Evolutionary conservation across 1,140 invertebrate genomes (phyloP).

Genomic region (Chironomus striatipennis): DNA sequence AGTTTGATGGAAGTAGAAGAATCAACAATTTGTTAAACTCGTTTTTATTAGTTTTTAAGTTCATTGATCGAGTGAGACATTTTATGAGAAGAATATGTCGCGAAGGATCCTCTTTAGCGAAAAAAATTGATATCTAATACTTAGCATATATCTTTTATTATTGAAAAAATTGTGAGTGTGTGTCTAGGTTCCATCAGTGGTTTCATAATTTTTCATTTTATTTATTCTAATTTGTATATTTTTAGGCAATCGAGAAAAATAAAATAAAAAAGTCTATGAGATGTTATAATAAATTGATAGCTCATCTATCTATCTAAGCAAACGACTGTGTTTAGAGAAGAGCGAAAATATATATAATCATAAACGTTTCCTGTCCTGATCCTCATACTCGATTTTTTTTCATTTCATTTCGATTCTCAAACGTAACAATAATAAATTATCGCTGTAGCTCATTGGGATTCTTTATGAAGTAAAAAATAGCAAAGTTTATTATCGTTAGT

Average conservation of each 20-base stretch:
- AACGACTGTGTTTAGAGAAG: neutral
- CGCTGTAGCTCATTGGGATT: neutral
- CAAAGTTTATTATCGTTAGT: too few relatives aligned
- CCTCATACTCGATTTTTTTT: neutral
- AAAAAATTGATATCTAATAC: neutral
- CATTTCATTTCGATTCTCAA: neutral
- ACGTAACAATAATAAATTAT: conserved; percentile 20
- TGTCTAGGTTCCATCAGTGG: too few relatives aligned
- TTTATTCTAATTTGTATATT: neutral
- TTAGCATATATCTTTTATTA: neutral
- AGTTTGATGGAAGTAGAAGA: neutral
- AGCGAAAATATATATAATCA: neutral
- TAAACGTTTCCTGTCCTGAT: conserved; percentile 20
- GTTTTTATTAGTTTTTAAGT: neutral
- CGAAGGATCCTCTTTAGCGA: neutral
- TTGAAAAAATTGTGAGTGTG: too few relatives aligned
- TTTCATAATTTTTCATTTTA: neutral
- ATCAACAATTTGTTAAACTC: neutral
- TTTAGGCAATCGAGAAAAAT: too few relatives aligned
- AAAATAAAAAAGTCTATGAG: neutral
- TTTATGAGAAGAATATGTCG: neutral
- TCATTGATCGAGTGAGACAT: conserved; percentile 2
- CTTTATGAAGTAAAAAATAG: too few relatives aligned
- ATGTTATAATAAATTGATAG: conserved; percentile 9
- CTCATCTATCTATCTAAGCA: neutral